Conservation (phyloP, 2,113 vertebrate genomes). For the Bujurquina vittata region DNA sequence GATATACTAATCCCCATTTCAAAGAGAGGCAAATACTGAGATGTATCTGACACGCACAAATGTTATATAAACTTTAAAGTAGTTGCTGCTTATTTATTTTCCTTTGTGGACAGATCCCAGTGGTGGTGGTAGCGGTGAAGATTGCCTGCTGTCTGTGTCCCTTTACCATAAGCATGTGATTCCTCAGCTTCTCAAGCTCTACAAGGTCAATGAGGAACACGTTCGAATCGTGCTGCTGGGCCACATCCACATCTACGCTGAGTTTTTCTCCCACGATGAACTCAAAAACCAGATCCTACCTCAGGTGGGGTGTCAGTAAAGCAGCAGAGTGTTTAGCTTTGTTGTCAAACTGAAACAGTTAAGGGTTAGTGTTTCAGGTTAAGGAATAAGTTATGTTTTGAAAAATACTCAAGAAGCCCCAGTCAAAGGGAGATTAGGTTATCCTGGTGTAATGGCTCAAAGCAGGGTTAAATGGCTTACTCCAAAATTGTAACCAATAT, state of each 20-base stretch:
- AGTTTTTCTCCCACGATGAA: slow-evolving; percentile 89
- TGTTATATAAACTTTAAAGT: background rate
- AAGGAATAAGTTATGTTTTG: background rate
- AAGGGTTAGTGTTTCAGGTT: background rate
- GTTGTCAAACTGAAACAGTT: rapidly evolving
- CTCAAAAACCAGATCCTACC: slow-evolving; percentile 92
- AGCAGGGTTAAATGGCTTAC: background rate
- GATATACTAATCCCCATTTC: background rate
- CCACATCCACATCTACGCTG: slow-evolving; percentile 90
- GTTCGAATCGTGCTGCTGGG: slow-evolving; percentile 90
- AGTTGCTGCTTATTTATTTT: background rate
- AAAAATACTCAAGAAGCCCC: background rate
- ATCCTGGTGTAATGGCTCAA: background rate
- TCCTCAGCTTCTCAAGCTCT: slow-evolving; percentile 91
- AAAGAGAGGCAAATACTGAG: background rate
- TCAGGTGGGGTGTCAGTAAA: slow-evolving; percentile 82
- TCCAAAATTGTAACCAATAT: background rate
- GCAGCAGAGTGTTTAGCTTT: background rate
- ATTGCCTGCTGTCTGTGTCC: slow-evolving; percentile 87
- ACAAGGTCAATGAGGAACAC: slow-evolving; percentile 93
- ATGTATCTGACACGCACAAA: background rate
- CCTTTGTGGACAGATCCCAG: slow-evolving; percentile 75
- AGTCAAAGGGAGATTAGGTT: background rate
- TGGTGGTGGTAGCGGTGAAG: slow-evolving; percentile 74
- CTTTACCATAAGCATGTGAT: slow-evolving; percentile 90